A percentile compares a stretch with the other conserved stretches of the same genome.
Conservation (phyloP, 2,888 invertebrate species). For the Barypeithes pellucidus region DNA sequence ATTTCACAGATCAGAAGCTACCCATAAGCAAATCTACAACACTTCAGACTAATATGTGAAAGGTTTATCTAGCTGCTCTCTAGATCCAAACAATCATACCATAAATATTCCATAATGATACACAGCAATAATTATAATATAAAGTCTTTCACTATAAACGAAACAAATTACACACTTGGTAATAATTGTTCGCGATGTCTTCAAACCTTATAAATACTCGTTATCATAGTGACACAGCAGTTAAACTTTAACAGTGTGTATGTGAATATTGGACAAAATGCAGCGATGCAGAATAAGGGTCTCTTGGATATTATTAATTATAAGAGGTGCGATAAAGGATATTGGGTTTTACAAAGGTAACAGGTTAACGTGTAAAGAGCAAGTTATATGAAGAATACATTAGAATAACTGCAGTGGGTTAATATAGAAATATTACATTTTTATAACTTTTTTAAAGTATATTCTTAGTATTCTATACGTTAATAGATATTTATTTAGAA, state of each 20-base stretch:
- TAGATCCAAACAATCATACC: background rate
- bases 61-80: background rate
- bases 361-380: slow-evolving; percentile 57
- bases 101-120: background rate
- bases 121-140: slow-evolving; percentile 15
- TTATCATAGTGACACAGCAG: slow-evolving; percentile 57
- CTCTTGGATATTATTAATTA: slow-evolving; percentile 57
- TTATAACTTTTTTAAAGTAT: background rate
- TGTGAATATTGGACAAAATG: slow-evolving; percentile 71
- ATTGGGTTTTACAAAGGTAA: slow-evolving; percentile 69
- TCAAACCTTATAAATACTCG: slow-evolving; percentile 47
- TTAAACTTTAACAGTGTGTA: slow-evolving; percentile 58
- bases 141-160: slow-evolving; percentile 18
- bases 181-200: slow-evolving; percentile 34
- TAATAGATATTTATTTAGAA: too few relatives aligned
- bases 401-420: slow-evolving; percentile 11
- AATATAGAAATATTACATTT: background rate
- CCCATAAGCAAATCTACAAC: too few relatives aligned
- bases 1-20: too few relatives aligned
- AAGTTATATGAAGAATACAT: slow-evolving; percentile 27
- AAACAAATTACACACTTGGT: slow-evolving; percentile 26
- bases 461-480: too few relatives aligned
- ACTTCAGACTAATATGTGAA: too few relatives aligned
- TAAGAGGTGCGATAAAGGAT: slow-evolving; percentile 60
- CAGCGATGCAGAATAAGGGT: slow-evolving; percentile 69